phyloP scores from a whole-genome alignment of 1,140 invertebrate genomes.

The Cotesia vestalis region DNA sequence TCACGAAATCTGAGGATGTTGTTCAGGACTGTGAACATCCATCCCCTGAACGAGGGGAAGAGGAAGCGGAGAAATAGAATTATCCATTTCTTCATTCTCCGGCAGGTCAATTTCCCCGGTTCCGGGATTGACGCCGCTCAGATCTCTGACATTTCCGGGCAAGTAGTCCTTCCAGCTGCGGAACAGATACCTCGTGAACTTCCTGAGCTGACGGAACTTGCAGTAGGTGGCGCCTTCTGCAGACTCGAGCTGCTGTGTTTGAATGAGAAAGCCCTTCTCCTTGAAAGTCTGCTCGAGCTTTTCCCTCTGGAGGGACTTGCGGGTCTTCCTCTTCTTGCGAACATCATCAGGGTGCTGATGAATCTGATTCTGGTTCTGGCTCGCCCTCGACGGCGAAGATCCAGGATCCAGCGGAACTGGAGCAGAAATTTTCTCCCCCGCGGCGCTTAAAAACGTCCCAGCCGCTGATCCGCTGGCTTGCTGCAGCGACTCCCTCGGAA shows the following conservation, averaged over 20 bases:
- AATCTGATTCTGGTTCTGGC: slow-evolving; percentile 40
- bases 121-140: slow-evolving; percentile 47
- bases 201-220: slow-evolving; percentile 89
- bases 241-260: slow-evolving; percentile 90
- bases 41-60: slow-evolving; percentile 39
- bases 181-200: slow-evolving; percentile 91
- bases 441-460: slow-evolving; percentile 65
- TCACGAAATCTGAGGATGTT: no score
- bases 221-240: slow-evolving; percentile 93
- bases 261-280: slow-evolving; percentile 90
- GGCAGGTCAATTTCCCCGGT: slow-evolving; percentile 38
- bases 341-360: slow-evolving; percentile 58
- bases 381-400: no score
- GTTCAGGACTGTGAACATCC: no score
- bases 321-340: slow-evolving; percentile 76
- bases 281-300: slow-evolving; percentile 92
- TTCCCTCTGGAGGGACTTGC: slow-evolving; percentile 84
- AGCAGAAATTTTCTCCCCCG: slow-evolving; percentile 66
- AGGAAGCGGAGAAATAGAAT: slow-evolving; percentile 39
- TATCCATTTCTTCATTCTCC: slow-evolving; percentile 45
- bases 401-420: slow-evolving; percentile 34
- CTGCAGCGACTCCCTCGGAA: slow-evolving; percentile 75
- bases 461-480: slow-evolving; percentile 65
- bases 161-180: slow-evolving; percentile 93
- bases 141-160: slow-evolving; percentile 76